Percentiles rank a stretch among this genome's conserved stretches.
Conservation (phyloP, 1,140 invertebrate species). For the Bacillus rossius region DNA sequence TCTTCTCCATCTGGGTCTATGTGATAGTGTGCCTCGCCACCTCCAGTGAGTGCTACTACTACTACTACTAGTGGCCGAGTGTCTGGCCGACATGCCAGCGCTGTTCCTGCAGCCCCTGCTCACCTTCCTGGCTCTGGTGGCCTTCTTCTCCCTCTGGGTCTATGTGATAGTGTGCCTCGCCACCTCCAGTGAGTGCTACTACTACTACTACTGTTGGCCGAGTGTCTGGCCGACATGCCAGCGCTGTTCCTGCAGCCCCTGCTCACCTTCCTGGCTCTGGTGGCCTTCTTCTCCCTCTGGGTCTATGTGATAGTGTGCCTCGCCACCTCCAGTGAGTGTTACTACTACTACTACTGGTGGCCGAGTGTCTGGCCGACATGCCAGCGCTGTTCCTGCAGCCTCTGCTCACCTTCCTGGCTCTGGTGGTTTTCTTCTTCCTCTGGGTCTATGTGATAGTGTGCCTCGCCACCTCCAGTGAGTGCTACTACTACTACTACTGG, state of each 20-base stretch:
- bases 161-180: constrained; percentile 64
- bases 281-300: constrained; percentile 82
- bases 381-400: constrained; percentile 86
- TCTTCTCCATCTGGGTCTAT: constrained; percentile 80
- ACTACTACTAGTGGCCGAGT: no score
- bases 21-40: constrained; percentile 68
- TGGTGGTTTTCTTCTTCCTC: constrained; percentile 74
- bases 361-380: no score
- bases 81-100: constrained; percentile 74
- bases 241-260: constrained; percentile 83
- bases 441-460: constrained; percentile 76
- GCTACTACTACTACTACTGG: no score
- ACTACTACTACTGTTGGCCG: no score
- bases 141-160: constrained; percentile 84
- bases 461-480: constrained; percentile 65
- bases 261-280: constrained; percentile 72
- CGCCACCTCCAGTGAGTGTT: constrained; percentile 64
- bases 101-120: constrained; percentile 82
- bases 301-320: constrained; percentile 66
- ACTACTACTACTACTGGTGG: no score
- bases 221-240: constrained; percentile 74
- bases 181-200: constrained; percentile 66
- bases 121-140: constrained; percentile 70
- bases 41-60: constrained; percentile 62
- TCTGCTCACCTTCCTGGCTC: constrained; percentile 72